These are phyloP conservation scores for Actinemys pallida DNA, from an alignment of 2,113 vertebrate genomes.

Conservation along the genomic window DNA sequence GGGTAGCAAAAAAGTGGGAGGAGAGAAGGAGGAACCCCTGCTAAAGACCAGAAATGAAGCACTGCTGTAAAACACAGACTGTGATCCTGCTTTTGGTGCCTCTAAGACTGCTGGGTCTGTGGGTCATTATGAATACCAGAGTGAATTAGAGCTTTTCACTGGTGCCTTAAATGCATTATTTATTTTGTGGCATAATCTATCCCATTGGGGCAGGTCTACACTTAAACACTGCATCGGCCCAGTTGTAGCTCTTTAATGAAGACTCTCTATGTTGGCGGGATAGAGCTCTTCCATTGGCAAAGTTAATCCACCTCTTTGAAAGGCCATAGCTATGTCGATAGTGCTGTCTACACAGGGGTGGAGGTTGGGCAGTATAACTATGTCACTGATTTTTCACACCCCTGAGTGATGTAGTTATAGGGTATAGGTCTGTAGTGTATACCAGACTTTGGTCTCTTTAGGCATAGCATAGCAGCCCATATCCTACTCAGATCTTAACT, in stretches of 20 bases:
- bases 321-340: not conserved
- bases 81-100: rapidly evolving
- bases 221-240: not conserved
- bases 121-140: not conserved
- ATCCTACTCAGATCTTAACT: not conserved
- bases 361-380: not conserved
- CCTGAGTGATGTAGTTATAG: not conserved
- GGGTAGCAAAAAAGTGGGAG: not conserved
- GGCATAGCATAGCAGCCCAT: not conserved
- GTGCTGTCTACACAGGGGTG: not conserved
- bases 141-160: not conserved
- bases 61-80: not conserved
- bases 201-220: not conserved
- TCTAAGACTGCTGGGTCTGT: not conserved
- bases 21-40: not conserved
- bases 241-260: not conserved
- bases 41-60: not conserved
- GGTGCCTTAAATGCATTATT: not conserved
- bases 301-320: not conserved
- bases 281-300: not conserved
- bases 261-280: not conserved
- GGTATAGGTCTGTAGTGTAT: not conserved
- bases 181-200: not conserved
- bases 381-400: not conserved
- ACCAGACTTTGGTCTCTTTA: not conserved